Conservation (phyloP, 2,888 invertebrate genomes). For the Mesorhabditis spiculigera region DNA sequence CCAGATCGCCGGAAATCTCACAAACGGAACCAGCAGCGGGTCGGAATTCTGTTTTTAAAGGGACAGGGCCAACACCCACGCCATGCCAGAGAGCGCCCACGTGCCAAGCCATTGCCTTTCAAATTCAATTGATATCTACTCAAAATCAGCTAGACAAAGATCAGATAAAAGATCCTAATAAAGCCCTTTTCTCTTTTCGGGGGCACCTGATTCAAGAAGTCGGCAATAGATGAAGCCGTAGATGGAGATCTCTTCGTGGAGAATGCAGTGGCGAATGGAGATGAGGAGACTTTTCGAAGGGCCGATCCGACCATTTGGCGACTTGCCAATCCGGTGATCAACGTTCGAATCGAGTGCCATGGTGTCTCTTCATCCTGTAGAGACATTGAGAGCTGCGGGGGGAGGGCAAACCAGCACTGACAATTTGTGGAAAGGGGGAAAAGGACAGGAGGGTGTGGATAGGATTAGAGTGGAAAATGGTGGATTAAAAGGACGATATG, state of each 20-base stretch:
- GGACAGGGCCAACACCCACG: conserved; percentile 1
- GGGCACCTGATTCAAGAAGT: conserved; percentile 50
- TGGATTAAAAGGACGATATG: background rate
- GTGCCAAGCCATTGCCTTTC: background rate
- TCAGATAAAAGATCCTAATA: background rate
- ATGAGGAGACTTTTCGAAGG: conserved; percentile 52
- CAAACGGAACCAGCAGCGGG: background rate
- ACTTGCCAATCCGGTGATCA: conserved; percentile 54
- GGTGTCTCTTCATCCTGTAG: conserved; percentile 48
- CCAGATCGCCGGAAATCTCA: background rate
- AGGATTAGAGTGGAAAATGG: background rate
- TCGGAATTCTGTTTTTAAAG: background rate
- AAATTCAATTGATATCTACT: too few relatives aligned
- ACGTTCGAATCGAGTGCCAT: conserved; percentile 54
- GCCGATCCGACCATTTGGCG: conserved; percentile 41
- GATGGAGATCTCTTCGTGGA: conserved; percentile 13
- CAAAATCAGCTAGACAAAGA: too few relatives aligned
- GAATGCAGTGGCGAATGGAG: conserved; percentile 40
- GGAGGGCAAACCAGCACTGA: too few relatives aligned
- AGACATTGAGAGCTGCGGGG: too few relatives aligned
- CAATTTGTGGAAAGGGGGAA: too few relatives aligned
- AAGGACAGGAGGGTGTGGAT: background rate
- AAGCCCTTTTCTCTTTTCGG: background rate
- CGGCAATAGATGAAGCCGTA: conserved; percentile 14
- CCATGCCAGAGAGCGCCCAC: background rate